phyloP scores from a whole-genome alignment of 1,140 invertebrate species.

The Anastrepha ludens region DNA sequence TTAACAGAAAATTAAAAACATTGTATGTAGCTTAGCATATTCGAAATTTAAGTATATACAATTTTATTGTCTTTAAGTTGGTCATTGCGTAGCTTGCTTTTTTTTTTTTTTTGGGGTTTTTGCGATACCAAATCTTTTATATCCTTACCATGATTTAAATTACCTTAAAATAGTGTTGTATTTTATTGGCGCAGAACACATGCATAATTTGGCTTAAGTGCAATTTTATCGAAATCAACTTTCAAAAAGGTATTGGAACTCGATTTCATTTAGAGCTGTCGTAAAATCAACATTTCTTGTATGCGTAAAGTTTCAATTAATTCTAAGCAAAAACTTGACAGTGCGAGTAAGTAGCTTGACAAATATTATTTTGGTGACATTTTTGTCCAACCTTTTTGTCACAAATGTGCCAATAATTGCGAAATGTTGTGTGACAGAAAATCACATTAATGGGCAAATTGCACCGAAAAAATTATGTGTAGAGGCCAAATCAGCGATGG shows the following conservation, averaged over 20 bases:
- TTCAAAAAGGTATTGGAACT: slow-evolving; percentile 17
- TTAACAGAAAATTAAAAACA: too few relatives aligned
- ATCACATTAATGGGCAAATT: slow-evolving; percentile 42
- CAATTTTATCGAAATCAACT: slow-evolving; percentile 45
- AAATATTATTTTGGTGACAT: neutral
- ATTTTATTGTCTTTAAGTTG: too few relatives aligned
- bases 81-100: too few relatives aligned
- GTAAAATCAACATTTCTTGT: neutral
- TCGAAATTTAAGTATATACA: too few relatives aligned
- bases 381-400: slow-evolving; percentile 37
- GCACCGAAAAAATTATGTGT: neutral
- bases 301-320: slow-evolving; percentile 21
- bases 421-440: slow-evolving; percentile 17
- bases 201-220: neutral
- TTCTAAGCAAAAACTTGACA: slow-evolving; percentile 8
- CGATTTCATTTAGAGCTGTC: neutral
- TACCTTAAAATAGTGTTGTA: neutral
- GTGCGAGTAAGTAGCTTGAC: neutral
- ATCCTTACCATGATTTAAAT: too few relatives aligned
- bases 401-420: neutral
- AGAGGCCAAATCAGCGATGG: neutral
- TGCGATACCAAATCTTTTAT: too few relatives aligned
- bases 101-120: too few relatives aligned
- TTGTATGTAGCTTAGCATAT: too few relatives aligned
- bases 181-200: slow-evolving; percentile 12